Conservation (phyloP, 2,888 invertebrate species). For the Oscheius myriophilus region DNA sequence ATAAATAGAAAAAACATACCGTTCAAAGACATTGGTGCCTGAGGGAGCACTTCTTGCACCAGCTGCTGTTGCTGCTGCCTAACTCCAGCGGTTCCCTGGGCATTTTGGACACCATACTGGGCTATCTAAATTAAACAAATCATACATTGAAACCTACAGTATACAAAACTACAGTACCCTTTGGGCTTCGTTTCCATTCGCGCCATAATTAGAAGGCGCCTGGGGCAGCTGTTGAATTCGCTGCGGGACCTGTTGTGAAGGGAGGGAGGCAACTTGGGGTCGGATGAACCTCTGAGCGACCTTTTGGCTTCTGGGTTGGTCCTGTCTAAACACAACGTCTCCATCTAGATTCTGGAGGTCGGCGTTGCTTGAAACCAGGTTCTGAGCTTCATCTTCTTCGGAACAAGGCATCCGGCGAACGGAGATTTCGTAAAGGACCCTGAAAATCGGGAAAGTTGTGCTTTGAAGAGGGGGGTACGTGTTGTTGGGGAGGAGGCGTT, state of each 20-base stretch:
- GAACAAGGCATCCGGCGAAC: constrained; percentile 55
- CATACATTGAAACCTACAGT: no score
- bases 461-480: constrained; percentile 31
- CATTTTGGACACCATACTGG: no score
- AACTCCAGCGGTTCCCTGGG: no score
- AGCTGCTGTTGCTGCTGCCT: no score
- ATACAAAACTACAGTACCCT: no score
- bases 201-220: background rate
- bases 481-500: constrained; percentile 45
- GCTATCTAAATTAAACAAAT: no score
- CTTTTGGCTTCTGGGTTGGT: background rate
- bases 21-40: no score
- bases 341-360: constrained; percentile 19
- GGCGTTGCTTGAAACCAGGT: constrained; percentile 10
- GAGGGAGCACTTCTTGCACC: no score
- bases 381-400: constrained; percentile 26
- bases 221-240: background rate
- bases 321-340: constrained; percentile 23
- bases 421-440: constrained; percentile 47
- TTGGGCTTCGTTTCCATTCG: no score
- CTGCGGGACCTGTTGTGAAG: constrained; percentile 3
- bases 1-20: no score
- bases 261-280: background rate
- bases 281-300: background rate
- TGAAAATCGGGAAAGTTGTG: constrained; percentile 27